Percentiles rank a stretch among this genome's conserved stretches.
These are phyloP conservation scores for Brachyalestes nurse DNA, from an alignment of 2,797 vertebrate genomes.

Conservation along the genomic window DNA sequence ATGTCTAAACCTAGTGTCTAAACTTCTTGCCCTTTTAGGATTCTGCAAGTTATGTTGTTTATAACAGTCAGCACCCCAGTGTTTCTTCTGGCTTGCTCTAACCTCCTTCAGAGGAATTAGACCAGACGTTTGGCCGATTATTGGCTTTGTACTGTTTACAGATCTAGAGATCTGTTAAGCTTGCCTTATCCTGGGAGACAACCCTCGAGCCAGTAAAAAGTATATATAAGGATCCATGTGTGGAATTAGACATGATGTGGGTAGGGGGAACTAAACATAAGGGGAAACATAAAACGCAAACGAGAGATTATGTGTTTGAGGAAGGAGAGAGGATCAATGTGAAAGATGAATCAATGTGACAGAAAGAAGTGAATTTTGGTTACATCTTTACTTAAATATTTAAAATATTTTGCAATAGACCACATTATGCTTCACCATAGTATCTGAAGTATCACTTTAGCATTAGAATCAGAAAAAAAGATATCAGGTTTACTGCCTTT, in stretches of 20 bases:
- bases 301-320: background rate
- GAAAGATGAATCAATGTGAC: background rate
- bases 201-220: background rate
- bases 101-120: background rate
- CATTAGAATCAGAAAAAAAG: too few species aligned
- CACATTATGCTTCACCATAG: too few species aligned
- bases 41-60: background rate
- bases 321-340: background rate
- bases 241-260: background rate
- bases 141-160: slow-evolving; percentile 22
- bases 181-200: background rate
- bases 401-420: too few species aligned
- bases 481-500: too few species aligned
- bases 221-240: background rate
- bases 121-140: background rate
- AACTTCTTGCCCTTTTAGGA: background rate
- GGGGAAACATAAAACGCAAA: background rate
- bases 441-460: too few species aligned
- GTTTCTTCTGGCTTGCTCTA: background rate
- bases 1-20: background rate
- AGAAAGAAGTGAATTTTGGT: background rate
- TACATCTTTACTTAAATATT: too few species aligned
- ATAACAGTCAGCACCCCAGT: background rate
- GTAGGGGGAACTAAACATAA: background rate
- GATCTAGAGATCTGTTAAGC: slow-evolving; percentile 5